Percentiles rank a stretch among this genome's conserved stretches.
These are phyloP conservation scores for Gasteruption jaculator DNA, from an alignment of 2,888 invertebrate species.

Conservation along the genomic window DNA sequence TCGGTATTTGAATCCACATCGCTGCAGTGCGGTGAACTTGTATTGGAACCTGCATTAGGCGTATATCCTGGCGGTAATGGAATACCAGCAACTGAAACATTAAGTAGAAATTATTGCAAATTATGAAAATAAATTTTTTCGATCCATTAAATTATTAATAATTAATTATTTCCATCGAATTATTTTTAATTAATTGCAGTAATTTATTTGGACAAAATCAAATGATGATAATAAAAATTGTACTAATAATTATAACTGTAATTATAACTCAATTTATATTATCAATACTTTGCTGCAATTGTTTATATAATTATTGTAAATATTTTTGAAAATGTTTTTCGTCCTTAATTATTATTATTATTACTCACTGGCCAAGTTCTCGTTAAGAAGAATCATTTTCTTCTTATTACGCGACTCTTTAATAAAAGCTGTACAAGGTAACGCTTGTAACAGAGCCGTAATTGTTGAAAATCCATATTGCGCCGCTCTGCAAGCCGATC, in stretches of 20 bases:
- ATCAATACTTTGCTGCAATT: no score
- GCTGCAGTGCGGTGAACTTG: conserved; percentile 36
- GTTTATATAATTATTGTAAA: no score
- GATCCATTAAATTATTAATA: neutral
- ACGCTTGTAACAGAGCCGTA: conserved; percentile 54
- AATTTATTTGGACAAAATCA: no score
- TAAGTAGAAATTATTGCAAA: no score
- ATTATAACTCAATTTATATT: no score
- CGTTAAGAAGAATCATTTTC: conserved; percentile 54
- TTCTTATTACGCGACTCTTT: conserved; percentile 47
- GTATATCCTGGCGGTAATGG: conserved; percentile 32
- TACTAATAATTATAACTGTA: no score
- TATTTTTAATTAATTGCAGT: conserved; percentile 1
- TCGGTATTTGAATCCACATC: conserved; percentile 45
- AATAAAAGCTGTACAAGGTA: conserved; percentile 56
- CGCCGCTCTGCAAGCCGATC: conserved; percentile 53
- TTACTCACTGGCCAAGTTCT: conserved; percentile 51
- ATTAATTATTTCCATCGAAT: neutral
- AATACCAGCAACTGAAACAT: conserved; percentile 36
- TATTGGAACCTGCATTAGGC: no score
- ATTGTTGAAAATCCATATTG: conserved; percentile 56
- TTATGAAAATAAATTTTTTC: neutral
- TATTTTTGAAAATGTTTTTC: neutral
- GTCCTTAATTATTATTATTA: neutral
- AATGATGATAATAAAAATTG: no score